Evolutionary conservation across 2,888 invertebrate species (phyloP), one percentile per base, ranked within the genome.

Genomic region (Caradrina kadenii): DNA sequence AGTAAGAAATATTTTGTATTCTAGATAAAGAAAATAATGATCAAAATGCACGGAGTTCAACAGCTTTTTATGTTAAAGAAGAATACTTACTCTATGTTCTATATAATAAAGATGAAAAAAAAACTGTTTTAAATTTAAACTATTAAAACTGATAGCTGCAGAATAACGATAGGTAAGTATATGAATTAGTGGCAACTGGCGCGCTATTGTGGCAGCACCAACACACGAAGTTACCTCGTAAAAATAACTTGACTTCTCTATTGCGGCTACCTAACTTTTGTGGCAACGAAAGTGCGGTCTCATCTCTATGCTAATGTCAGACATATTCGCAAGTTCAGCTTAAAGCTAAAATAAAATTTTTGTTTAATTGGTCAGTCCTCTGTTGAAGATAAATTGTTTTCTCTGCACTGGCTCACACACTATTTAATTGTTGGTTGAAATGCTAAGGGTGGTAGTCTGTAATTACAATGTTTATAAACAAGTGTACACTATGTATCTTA

Each of bases 161-260:
- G 80, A 69, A 67, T 58, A 73, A 68, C 50, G 54, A 63, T 63
- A 67, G 62, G 61, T 64, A 67, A 58, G 64, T 77, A 15, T 63
- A 74, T 74, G 76, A 76, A 69, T 79, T 70, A 72, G 63, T 42
- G 62, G 65, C 66, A 55, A 69, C 63, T 42, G 63, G 39, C 39
- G 63, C 53, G 54, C 68, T 63, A 54, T 73, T 69, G 69, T 79
- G 67, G 22, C 26, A 71, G 56, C 63, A 35, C 35, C 35, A 35
- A 8, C 35, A 73, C 65, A 45, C 59, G 56, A 74, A 82, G 68
- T 83, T 77, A 69, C 60, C 68, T 79, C 74, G 72, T 81, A 74
- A 83, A 81, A 83, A 81, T 81, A 81, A 79, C 83, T 75, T 62
- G 60, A 74, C 78, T 71, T 59, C 70, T 63, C 72, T 69, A 80